Percentiles rank a stretch among this genome's conserved stretches.
Conservation (phyloP, 2,888 invertebrate genomes). For the Rhagonycha lutea region DNA sequence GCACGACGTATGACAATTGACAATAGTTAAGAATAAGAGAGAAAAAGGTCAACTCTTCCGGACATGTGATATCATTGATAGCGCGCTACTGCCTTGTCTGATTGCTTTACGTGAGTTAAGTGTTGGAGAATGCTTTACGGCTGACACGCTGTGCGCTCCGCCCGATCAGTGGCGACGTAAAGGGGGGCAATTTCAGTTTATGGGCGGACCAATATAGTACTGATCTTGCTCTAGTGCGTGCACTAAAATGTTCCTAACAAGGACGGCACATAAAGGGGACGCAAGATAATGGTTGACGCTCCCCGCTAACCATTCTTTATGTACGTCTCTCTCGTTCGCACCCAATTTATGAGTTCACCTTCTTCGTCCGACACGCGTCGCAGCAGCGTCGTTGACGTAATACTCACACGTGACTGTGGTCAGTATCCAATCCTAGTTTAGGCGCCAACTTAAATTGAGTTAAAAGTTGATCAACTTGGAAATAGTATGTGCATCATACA, state of each 20-base stretch:
- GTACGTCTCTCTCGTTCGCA: constrained; percentile 57
- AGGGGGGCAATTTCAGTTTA: constrained; percentile 52
- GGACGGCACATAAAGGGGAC: constrained; percentile 47
- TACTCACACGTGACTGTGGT: constrained; percentile 42
- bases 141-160: constrained; percentile 51
- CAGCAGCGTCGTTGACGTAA: constrained; percentile 52
- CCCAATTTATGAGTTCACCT: constrained; percentile 55
- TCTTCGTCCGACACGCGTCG: constrained; percentile 56
- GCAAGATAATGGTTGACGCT: constrained; percentile 59
- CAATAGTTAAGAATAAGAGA: constrained; percentile 22
- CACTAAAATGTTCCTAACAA: constrained; percentile 38
- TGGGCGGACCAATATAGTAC: constrained; percentile 57
- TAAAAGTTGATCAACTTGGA: constrained; percentile 18
- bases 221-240: constrained; percentile 51
- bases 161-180: constrained; percentile 46
- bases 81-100: constrained; percentile 55
- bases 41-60: constrained; percentile 35
- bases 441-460: constrained; percentile 50
- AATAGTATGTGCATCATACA: constrained; percentile 6
- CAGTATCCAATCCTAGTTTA: constrained; percentile 53
- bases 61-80: constrained; percentile 50
- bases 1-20: constrained; percentile 23
- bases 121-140: constrained; percentile 58
- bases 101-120: constrained; percentile 58
- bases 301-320: constrained; percentile 59